Base-by-base conservation (phyloP, 1,140 invertebrate genomes). In the Chironomus striatipennis region DNA sequence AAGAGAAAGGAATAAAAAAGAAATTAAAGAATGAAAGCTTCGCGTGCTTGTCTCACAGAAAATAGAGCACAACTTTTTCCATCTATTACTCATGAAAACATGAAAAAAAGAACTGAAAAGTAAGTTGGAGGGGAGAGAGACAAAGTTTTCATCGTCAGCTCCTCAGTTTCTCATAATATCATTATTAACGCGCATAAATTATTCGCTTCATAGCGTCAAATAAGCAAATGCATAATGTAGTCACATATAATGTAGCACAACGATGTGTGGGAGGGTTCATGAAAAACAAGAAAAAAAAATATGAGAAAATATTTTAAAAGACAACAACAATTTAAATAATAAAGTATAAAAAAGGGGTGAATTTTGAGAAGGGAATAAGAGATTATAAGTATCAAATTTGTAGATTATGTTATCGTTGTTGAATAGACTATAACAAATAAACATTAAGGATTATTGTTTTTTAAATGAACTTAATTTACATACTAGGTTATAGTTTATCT, bases 161-260 rank as follows among this genome's bases (percentile, higher is more conserved):
- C 12, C 47, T 57, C n/a, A 57, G 47, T 57, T 57, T 57, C 47
- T 57, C 12, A 57, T 57, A 57, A 57, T 12, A 57, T 57, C 47
- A 57, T 57, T 57, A 57, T 57, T 57, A 57, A 57, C 47, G 47
- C 47, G 47, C 47, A 57, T 57, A 57, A 57, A 57, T 57, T 57
- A 57, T 57, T 57, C n/a, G 47, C 47, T 15, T 57, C 47, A 57
- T 57, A 57, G 47, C 47, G 12, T 57, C 12, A 57, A 57, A 34
- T 34, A 34, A 34, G 24, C 24, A 34, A 34, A 34, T 34, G 24
- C 24, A 34, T 34, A 34, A 34, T 34, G 24, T 34, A 34, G 24
- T 34, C 24, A 34, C 24, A 34, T 34, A 34, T 34, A 34, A 34
- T 34, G 24, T 34, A 34, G 24, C 24, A n/a, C 8, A 15, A 57